Base-by-base conservation (phyloP, 2,797 vertebrate species). In the Pseudochirops corinnae region DNA sequence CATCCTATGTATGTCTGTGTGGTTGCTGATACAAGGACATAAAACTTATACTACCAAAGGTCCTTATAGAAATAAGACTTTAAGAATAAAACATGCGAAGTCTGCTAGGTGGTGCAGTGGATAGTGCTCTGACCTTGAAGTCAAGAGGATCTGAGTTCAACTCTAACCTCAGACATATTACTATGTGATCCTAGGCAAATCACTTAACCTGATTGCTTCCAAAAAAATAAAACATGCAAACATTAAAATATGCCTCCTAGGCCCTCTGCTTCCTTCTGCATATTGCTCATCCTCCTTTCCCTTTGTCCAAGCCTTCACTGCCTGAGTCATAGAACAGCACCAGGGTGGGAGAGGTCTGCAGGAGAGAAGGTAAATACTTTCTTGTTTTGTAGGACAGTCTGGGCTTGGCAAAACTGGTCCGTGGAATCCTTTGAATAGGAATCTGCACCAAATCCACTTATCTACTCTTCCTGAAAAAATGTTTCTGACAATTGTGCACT, bases 401-500 rank as follows among this genome's bases (percentile, higher is more conserved):
- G n/a, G n/a, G n/a, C 67, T 74, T 39, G n/a, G n/a, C n/a, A 24
- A 24, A 39, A 5, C 67, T 74, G 2, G 16, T 39, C 7, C n/a
- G 21, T 10, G 21, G 67, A 74, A 74, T 39, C 67, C n/a, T 21
- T 39, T 0, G 6, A 39, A 39, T 29, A 53, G 39, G 4, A 92
- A 58, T 82, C 3, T 55, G 10, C 24, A 12, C 21, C 92, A 94
- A 96, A 58, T 90, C 12, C 50, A 55, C 55, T 82, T 74, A 21
- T 60, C 4, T 74, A 94, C 82, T 10, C 57, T 93, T 28, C 91
- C 31, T 92, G n/a, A 29, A 92, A 91, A 58, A 46, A 90, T 93
- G 46, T 58, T 93, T 94, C 90, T 94, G 92, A 74, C 13, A 94
- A 10, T 55, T 62, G 55, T 0, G 31, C 82, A 39, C 55, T 94